Evolutionary conservation across 2,113 vertebrate species (phyloP), one percentile per base, ranked within the genome.

Genomic region (Axis porcinus): DNA sequence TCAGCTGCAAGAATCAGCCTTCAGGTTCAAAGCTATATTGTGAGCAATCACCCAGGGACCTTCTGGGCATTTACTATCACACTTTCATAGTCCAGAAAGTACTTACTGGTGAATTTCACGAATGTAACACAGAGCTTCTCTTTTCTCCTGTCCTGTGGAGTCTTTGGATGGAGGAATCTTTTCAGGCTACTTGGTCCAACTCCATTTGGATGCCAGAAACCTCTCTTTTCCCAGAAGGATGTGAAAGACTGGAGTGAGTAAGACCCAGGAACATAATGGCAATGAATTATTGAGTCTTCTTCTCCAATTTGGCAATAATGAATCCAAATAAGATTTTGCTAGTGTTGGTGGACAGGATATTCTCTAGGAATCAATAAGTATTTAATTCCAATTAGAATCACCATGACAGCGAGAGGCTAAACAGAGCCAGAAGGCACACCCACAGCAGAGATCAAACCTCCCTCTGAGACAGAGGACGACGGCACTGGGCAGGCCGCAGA

Each of bases 251-350:
- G 6, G 36, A 94, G 78, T 55, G 97, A 95, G 58, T 76, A 86
- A 94, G 86, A 79, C 25, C 11, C 47, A 93, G 40, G 87, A 50
- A 84, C 36, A 82, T 23, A 83, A 89, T 43, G 57, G 7, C 0
- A 7, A 94, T 57, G 36, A 89, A 89, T 93, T 93, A 94, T 76
- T 93, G 85, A 93, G 97, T 87, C 79, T 94, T 95, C 64, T 81
- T 95, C 91, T 97, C 89, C 87, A 92, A 91, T 95, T 89, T 96
- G 87, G 89, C 89, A 93, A 78, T 96, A 95, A 95, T 85, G 79
- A 96, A 97, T 96, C 86, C 67, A 95, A 97, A 96, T 96, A 95
- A 95, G 89, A 97, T 95, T 95, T 91, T 87, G 86, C 79, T 93
- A 60, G 92, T 96, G 67, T 95, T 95, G 79, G 84, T 97, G 58